Conservation (phyloP, 2,888 invertebrate genomes). For the Chouioia cunea region DNA sequence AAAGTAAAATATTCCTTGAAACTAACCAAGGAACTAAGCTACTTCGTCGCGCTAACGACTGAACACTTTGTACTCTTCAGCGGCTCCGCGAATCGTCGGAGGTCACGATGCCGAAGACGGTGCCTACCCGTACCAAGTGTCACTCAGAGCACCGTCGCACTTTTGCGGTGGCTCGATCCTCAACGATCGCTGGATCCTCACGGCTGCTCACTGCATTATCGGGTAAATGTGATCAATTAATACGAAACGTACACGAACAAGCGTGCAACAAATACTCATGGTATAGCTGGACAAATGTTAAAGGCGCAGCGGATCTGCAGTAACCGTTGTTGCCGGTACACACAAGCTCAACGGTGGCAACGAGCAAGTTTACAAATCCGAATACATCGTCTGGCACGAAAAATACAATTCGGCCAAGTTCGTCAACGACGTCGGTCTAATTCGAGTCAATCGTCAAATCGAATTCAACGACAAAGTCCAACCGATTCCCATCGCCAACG, state of each 20-base stretch:
- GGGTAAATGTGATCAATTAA: slow-evolving; percentile 6
- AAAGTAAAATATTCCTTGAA: too few relatives aligned
- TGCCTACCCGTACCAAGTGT: slow-evolving; percentile 41
- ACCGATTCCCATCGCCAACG: slow-evolving; percentile 14
- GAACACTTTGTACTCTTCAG: too few relatives aligned
- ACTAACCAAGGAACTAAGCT: too few relatives aligned
- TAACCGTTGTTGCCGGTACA: slow-evolving; percentile 19
- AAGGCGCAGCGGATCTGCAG: neutral
- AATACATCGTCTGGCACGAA: slow-evolving; percentile 25
- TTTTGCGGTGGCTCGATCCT: slow-evolving; percentile 40
- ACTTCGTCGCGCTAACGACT: too few relatives aligned
- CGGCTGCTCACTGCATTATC: slow-evolving; percentile 35
- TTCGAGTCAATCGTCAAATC: slow-evolving; percentile 26
- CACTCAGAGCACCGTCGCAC: slow-evolving; percentile 3
- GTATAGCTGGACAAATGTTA: too few relatives aligned
- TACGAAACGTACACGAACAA: neutral
- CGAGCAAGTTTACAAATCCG: slow-evolving; percentile 17
- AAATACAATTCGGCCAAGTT: neutral
- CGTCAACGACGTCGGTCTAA: slow-evolving; percentile 31
- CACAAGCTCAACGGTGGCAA: slow-evolving; percentile 12
- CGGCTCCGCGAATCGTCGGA: slow-evolving; percentile 41
- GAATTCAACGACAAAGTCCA: slow-evolving; percentile 31
- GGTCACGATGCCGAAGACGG: slow-evolving; percentile 31
- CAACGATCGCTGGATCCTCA: slow-evolving; percentile 37
- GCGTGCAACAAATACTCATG: neutral